Base-by-base conservation (phyloP, 2,797 vertebrate species). In the Phrynocephalus vlangalii region DNA sequence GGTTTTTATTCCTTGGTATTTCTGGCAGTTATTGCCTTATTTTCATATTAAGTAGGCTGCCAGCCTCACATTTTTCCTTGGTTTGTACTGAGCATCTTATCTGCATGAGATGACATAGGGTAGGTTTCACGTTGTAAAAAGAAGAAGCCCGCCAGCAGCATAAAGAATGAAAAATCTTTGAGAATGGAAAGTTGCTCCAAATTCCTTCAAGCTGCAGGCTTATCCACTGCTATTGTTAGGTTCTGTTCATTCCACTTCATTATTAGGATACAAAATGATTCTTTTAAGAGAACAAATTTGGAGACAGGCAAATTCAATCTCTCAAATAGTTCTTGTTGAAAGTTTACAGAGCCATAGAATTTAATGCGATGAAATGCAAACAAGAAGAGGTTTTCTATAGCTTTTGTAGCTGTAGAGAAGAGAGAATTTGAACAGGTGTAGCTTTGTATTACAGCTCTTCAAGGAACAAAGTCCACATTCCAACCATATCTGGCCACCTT, bases 81-180 rank as follows among this genome's bases (percentile, higher is more conserved):
- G 22, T 24, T 5, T 67, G 11, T 79, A 24, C 87, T 76, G 91
- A 91, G 75, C 30, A 18, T 28, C 89, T 81, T 56, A 85, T 82
- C 87, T 85, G 52, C 78, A 63, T 89, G 81, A 88, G 83, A 80
- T 9, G 24, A 83, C 72, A 30, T 68, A 81, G 30, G 84, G 92
- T 81, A 89, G 85, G 83, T 94, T 94, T 91, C 92, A 68, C 68
- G 91, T 92, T 87, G 81, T 87, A 93, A 93, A 86, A n/a, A n/a
- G n/a, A 92, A 88, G 79, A 82, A 86, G 16, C 76, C 81, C 89
- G 71, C 90, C 95, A 90, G 89, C 86, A 93, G 90, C 71, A 90
- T 85, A 91, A 95, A 94, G 77, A 77, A 82, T 91, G 84, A 22
- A 94, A 95, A 92, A 90, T 86, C 89, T 96, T 95, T 92, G 90